phyloP scores from a whole-genome alignment of 2,888 invertebrate genomes.

The Lochmaea crataegi region DNA sequence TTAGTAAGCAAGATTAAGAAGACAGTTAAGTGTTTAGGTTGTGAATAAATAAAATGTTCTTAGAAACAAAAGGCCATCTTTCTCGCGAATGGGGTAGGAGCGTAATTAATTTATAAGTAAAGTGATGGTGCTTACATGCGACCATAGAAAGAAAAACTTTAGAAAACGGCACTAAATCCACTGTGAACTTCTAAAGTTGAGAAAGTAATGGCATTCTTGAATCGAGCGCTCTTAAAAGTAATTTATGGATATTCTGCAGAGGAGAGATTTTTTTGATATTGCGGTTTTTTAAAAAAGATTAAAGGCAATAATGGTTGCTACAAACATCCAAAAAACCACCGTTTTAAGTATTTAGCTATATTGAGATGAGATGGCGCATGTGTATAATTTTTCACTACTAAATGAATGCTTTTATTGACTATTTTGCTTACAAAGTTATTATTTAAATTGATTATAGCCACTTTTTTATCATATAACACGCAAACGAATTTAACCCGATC shows the following conservation, averaged over 20 bases:
- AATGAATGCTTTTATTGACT: too few species aligned
- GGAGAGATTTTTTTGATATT: not conserved
- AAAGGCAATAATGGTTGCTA: not conserved
- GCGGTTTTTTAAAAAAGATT: not conserved
- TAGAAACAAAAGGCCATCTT: not conserved
- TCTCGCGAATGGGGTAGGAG: not conserved
- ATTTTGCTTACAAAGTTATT: too few species aligned
- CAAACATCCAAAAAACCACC: not conserved
- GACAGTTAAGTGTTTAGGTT: not conserved
- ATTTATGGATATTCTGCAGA: not conserved
- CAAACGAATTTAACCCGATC: too few species aligned
- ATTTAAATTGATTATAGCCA: too few species aligned
- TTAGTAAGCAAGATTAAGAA: not conserved
- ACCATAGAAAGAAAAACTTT: not conserved
- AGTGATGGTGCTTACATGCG: conserved; percentile 9
- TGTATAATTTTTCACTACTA: too few species aligned
- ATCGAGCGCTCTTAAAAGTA: not conserved
- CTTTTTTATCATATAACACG: too few species aligned
- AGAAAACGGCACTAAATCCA: conserved; percentile 5
- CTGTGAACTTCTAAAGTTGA: conserved; percentile 3
- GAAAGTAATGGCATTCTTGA: not conserved
- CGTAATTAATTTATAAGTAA: conserved; percentile 11
- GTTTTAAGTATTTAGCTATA: too few species aligned
- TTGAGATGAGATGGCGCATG: too few species aligned
- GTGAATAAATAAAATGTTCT: conserved; percentile 8